A percentile compares a stretch with the other conserved stretches of the same genome.
phyloP scores from a whole-genome alignment of 2,888 invertebrate species.

The Ligdia adustata region DNA sequence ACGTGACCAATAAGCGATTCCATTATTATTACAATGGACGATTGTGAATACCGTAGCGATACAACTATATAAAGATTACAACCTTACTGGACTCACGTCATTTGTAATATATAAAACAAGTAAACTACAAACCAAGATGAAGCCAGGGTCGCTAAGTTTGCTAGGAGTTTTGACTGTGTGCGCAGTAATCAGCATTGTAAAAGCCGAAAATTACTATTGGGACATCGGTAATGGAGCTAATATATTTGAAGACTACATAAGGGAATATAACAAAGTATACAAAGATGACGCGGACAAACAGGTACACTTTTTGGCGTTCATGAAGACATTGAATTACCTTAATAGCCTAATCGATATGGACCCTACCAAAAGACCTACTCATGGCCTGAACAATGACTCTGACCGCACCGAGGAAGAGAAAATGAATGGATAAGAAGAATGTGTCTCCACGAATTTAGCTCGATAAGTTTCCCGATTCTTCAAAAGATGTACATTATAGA shows the following conservation, averaged over 20 bases:
- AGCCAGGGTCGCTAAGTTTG: background rate
- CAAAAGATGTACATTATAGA: too few species aligned
- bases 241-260: slow-evolving; percentile 49
- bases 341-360: slow-evolving; percentile 39
- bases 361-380: slow-evolving; percentile 9
- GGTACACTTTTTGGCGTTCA: slow-evolving; percentile 47
- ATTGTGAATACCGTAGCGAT: background rate
- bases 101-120: too few species aligned
- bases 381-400: slow-evolving; percentile 42
- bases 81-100: background rate
- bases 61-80: background rate
- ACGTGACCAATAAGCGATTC: background rate
- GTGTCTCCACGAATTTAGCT: background rate
- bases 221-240: background rate
- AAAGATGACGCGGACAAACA: slow-evolving; percentile 48
- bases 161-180: background rate
- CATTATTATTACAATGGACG: background rate
- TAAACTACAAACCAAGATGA: background rate
- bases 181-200: background rate
- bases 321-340: slow-evolving; percentile 40
- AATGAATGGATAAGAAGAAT: slow-evolving; percentile 31
- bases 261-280: slow-evolving; percentile 46
- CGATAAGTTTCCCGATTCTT: background rate
- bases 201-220: background rate
- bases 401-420: slow-evolving; percentile 50